These are phyloP conservation scores for Aphelocoma californica DNA, from an alignment of 2,797 vertebrate genomes.

Conservation along the genomic window DNA sequence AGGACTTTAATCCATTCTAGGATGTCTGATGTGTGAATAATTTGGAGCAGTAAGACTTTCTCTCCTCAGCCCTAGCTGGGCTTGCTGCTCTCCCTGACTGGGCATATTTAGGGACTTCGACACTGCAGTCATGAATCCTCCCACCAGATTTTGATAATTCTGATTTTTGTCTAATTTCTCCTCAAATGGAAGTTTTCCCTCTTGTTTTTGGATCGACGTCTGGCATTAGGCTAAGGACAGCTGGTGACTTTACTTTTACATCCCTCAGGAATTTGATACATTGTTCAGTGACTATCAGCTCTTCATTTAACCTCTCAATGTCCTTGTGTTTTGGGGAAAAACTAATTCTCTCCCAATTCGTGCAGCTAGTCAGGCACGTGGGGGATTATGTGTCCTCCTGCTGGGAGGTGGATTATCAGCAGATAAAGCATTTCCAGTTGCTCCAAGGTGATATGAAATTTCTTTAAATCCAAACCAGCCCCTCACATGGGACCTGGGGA, in stretches of 20 bases:
- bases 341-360: not conserved
- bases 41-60: not conserved
- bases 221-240: not conserved
- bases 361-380: not conserved
- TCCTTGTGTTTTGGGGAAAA: not conserved
- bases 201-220: not conserved
- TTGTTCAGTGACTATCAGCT: not conserved
- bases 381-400: not conserved
- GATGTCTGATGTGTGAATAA: not conserved
- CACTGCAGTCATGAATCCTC: not conserved
- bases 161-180: not conserved
- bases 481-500: rapidly evolving
- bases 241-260: not conserved
- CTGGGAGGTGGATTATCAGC: not conserved
- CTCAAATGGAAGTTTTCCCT: not conserved
- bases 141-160: not conserved
- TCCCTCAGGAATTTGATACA: not conserved
- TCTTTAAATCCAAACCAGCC: rapidly evolving
- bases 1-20: slow-evolving; percentile 14
- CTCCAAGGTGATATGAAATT: not conserved
- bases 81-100: not conserved
- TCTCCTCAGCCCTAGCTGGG: not conserved
- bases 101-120: not conserved
- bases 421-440: not conserved
- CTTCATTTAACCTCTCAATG: not conserved